These are phyloP conservation scores for Amphibalanus amphitrite DNA, from an alignment of 1,140 invertebrate genomes.

Conservation along the genomic window DNA sequence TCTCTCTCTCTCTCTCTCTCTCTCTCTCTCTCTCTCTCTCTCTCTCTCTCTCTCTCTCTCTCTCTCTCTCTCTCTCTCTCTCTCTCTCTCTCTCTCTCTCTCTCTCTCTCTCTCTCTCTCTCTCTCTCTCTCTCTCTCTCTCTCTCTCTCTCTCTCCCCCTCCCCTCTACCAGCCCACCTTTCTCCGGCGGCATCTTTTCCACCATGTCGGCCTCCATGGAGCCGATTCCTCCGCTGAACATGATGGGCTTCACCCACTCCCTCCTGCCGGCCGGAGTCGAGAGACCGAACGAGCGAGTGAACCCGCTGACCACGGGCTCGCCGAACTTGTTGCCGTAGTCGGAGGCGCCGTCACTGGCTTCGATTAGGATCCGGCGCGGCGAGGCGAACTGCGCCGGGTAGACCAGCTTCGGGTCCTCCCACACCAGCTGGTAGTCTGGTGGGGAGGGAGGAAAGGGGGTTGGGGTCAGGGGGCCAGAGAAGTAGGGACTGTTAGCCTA, in stretches of 20 bases:
- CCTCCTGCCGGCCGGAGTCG: conserved; percentile 42
- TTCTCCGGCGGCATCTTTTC: conserved; percentile 48
- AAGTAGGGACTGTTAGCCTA: too few relatives aligned
- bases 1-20: too few relatives aligned
- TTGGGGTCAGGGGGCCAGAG: too few relatives aligned
- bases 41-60: too few relatives aligned
- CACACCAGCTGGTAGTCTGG: conserved; percentile 64
- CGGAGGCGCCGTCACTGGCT: conserved; percentile 93
- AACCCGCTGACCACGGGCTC: conserved; percentile 87
- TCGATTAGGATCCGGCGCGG: conserved; percentile 78
- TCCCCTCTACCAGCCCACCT: conserved; percentile 29
- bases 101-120: neutral
- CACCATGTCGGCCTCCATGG: conserved; percentile 60
- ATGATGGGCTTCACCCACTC: conserved; percentile 98
- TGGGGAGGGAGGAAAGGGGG: conserved; percentile 2
- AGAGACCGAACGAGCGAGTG: conserved; percentile 70
- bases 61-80: too few relatives aligned
- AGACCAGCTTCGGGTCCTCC: conserved; percentile 55
- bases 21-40: too few relatives aligned
- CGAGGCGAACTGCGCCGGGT: conserved; percentile 76
- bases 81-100: neutral
- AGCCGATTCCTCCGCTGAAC: conserved; percentile 92
- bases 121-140: neutral
- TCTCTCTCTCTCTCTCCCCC: neutral
- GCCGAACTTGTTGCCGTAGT: conserved; percentile 98